These are phyloP conservation scores for Heliocidaris tuberculata DNA, from an alignment of 35 echinoderm and acorn worm genomes.

Conservation along the genomic window DNA sequence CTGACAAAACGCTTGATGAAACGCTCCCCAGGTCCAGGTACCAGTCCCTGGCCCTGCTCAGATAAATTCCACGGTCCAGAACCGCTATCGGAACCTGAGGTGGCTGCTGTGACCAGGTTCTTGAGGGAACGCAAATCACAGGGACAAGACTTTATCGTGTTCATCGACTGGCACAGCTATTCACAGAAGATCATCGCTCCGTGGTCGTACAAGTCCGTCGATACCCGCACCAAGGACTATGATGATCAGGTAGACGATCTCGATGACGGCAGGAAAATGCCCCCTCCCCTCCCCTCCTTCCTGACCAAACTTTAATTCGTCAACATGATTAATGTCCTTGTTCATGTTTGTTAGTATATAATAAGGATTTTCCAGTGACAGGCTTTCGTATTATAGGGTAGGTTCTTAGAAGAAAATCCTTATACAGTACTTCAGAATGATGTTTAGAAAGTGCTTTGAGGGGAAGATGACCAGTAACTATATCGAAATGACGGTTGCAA, in stretches of 20 bases:
- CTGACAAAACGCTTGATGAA: too few species aligned
- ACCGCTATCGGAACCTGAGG: slow-evolving; percentile 64
- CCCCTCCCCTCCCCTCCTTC: background rate
- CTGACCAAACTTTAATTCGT: too few species aligned
- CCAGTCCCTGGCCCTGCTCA: slow-evolving; percentile 64
- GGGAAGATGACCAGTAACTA: too few species aligned
- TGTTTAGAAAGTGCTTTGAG: too few species aligned
- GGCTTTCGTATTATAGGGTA: too few species aligned
- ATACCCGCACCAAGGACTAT: slow-evolving; percentile 1
- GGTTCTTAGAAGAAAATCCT: too few species aligned
- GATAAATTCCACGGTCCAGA: slow-evolving; percentile 66
- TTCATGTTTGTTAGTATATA: too few species aligned
- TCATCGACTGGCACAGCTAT: slow-evolving; percentile 86
- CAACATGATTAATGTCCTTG: too few species aligned
- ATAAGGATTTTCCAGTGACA: too few species aligned
- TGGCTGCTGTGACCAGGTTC: slow-evolving; percentile 45
- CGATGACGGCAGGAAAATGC: background rate
- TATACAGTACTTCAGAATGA: too few species aligned
- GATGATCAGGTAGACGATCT: slow-evolving; percentile 29
- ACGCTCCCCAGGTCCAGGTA: slow-evolving; percentile 74
- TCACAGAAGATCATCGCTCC: slow-evolving; percentile 82
- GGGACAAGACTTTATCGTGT: slow-evolving; percentile 58
- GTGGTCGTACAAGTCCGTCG: slow-evolving; percentile 33
- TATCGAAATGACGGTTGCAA: too few species aligned
- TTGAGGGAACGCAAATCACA: background rate